phyloP scores from a whole-genome alignment of 2,888 invertebrate species.

The Caenorhabditis sp. region DNA sequence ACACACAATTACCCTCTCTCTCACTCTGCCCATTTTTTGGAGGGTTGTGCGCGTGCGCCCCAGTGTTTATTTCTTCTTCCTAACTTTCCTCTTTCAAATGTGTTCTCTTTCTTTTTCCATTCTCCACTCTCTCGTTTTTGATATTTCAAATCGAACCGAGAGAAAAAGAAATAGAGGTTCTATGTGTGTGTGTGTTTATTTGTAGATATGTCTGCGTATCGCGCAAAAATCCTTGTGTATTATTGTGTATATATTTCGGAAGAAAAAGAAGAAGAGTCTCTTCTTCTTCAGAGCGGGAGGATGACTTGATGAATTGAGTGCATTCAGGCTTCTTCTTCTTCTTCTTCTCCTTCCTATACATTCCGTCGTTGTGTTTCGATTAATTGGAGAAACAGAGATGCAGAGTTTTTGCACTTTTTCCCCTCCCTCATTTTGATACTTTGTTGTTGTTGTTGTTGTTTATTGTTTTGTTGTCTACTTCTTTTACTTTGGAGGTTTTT shows the following conservation, averaged over 20 bases:
- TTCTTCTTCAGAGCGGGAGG: neutral
- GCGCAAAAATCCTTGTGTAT: neutral
- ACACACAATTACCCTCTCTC: too few relatives aligned
- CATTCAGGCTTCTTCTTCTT: slow-evolving; percentile 5
- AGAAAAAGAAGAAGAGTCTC: slow-evolving; percentile 4
- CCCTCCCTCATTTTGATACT: too few relatives aligned
- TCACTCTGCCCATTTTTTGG: neutral
- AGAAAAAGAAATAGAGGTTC: neutral
- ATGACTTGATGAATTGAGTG: slow-evolving; percentile 35
- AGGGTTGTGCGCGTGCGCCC: neutral
- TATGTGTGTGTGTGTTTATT: neutral
- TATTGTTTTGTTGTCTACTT: neutral
- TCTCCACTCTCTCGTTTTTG: neutral
- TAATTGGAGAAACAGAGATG: neutral
- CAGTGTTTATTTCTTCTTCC: slow-evolving; percentile 2
- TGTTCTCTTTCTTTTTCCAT: too few relatives aligned
- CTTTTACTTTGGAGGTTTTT: neutral
- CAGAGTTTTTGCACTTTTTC: neutral
- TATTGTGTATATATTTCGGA: neutral
- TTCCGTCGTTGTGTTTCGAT: neutral
- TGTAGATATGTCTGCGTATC: slow-evolving; percentile 5
- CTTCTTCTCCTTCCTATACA: neutral
- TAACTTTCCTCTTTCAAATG: neutral
- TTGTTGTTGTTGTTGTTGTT: neutral
- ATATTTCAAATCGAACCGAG: neutral